phyloP scores from a whole-genome alignment of 2,888 invertebrate genomes.

The Cephus rjabovi region DNA sequence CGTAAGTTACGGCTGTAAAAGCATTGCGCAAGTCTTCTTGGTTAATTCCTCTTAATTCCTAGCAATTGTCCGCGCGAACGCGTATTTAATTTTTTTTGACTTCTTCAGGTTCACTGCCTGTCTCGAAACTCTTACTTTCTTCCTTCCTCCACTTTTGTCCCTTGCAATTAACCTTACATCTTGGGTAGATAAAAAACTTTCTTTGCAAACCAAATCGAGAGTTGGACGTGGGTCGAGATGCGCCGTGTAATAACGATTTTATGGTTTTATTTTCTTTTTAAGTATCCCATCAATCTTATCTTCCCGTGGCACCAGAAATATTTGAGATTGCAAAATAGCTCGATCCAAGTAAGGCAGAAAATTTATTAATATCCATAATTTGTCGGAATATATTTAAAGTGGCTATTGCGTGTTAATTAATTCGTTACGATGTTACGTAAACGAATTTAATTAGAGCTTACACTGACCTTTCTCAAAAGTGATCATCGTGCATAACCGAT shows the following conservation, averaged over 20 bases:
- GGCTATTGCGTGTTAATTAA: background rate
- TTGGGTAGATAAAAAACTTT: background rate
- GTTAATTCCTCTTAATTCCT: conserved; percentile 1
- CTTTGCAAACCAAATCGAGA: background rate
- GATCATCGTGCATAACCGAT: conserved; percentile 25
- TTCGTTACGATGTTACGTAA: conserved; percentile 12
- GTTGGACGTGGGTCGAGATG: background rate
- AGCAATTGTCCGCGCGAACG: background rate
- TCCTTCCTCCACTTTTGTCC: background rate
- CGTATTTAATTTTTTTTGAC: background rate
- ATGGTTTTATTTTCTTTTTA: background rate
- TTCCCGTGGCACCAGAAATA: background rate
- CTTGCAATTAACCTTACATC: background rate
- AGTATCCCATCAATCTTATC: background rate
- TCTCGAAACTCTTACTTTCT: background rate
- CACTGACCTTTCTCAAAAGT: conserved; percentile 37
- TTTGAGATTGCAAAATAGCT: background rate
- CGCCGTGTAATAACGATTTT: background rate
- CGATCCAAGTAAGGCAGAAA: background rate
- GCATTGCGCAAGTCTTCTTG: background rate
- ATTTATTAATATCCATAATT: background rate
- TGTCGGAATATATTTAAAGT: too few relatives aligned
- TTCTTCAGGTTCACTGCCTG: background rate
- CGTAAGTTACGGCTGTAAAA: background rate
- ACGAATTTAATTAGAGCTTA: conserved; percentile 7